phyloP scores from a whole-genome alignment of 2,797 vertebrate species.

The Onychomys arenicola region DNA sequence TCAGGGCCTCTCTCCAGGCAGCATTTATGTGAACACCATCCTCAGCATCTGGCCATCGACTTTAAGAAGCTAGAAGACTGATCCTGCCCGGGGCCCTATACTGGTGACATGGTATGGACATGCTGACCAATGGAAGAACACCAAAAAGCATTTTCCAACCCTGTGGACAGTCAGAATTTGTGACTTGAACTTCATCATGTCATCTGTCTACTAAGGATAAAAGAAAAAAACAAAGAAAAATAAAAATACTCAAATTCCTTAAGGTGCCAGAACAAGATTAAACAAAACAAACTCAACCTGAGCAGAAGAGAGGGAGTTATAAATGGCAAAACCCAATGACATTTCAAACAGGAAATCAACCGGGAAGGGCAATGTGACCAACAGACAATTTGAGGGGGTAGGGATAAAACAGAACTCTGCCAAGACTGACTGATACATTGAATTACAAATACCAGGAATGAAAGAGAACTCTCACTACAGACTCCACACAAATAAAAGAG shows the following conservation, averaged over 20 bases:
- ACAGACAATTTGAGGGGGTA: background rate
- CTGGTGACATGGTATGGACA: background rate
- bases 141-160: background rate
- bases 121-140: accelerated
- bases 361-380: background rate
- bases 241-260: background rate
- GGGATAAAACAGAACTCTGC: background rate
- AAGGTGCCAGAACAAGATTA: background rate
- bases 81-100: background rate
- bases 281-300: background rate
- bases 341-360: background rate
- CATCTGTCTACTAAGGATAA: background rate
- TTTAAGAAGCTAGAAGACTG: background rate
- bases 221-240: background rate
- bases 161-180: background rate
- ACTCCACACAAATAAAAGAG: background rate
- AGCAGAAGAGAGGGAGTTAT: background rate
- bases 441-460: background rate
- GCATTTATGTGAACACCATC: background rate
- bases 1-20: background rate
- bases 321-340: background rate
- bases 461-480: background rate
- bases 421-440: background rate
- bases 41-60: background rate
- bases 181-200: background rate